phyloP scores from a whole-genome alignment of 1,140 invertebrate genomes.

The Habropoda laboriosa region DNA sequence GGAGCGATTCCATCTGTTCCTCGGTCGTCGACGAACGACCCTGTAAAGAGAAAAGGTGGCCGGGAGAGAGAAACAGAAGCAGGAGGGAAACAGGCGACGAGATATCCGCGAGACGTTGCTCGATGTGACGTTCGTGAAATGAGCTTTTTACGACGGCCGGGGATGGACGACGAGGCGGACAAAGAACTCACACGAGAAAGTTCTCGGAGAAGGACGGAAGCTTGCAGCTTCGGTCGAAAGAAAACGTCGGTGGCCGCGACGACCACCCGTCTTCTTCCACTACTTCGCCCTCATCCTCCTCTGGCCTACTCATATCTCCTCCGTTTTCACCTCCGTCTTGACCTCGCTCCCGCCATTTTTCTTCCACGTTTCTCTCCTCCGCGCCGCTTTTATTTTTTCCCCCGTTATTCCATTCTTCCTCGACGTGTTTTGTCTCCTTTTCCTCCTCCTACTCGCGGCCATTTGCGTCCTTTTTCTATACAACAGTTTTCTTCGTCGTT shows the following conservation, averaged over 20 bases:
- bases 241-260: slow-evolving; percentile 21
- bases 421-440: not conserved
- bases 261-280: not conserved
- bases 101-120: slow-evolving; percentile 31
- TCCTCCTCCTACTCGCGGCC: too few species aligned
- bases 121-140: slow-evolving; percentile 50
- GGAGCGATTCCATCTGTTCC: too few species aligned
- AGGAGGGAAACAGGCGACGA: slow-evolving; percentile 1
- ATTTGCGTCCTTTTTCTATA: slow-evolving; percentile 19
- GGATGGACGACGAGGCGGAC: slow-evolving; percentile 15
- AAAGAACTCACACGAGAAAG: slow-evolving; percentile 22
- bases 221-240: not conserved
- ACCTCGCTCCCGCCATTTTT: not conserved
- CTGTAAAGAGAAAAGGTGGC: not conserved
- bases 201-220: slow-evolving; percentile 4
- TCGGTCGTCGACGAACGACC: not conserved
- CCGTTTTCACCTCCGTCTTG: slow-evolving; percentile 27
- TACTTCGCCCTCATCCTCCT: not conserved
- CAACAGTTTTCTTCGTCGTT: too few species aligned
- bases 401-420: slow-evolving; percentile 22
- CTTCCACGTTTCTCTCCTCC: not conserved
- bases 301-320: slow-evolving; percentile 10
- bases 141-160: slow-evolving; percentile 55
- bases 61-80: not conserved
- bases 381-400: not conserved